Evolutionary conservation across 2,888 invertebrate species (phyloP).

Genomic region (Drosophila pullipes): DNA sequence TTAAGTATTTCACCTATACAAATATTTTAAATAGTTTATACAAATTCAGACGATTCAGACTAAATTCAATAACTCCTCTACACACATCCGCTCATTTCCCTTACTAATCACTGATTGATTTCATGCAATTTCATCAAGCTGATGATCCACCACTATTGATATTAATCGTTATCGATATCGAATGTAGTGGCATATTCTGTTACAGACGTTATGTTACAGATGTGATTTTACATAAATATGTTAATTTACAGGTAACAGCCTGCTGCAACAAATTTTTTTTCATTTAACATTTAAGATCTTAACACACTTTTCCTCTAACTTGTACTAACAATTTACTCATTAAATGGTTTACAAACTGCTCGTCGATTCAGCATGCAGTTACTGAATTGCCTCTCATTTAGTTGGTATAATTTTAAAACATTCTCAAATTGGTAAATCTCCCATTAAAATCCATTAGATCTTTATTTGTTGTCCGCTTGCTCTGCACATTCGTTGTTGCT

Average conservation of each 20-base stretch:
- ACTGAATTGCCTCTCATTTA: neutral
- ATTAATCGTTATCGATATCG: neutral
- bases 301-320: neutral
- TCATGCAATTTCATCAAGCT: neutral
- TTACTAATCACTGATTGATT: neutral
- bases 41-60: neutral
- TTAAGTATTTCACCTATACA: no score
- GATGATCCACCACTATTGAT: neutral
- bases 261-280: no score
- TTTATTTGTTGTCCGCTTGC: no score
- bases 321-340: neutral
- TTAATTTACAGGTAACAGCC: neutral
- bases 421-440: neutral
- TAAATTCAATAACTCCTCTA: neutral
- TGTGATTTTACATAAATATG: neutral
- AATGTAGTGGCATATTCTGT: neutral
- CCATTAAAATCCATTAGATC: no score
- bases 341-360: neutral
- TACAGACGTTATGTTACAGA: no score
- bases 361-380: neutral
- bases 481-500: no score
- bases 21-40: neutral
- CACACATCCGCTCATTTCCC: neutral
- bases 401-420: neutral
- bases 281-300: no score